A percentile compares a stretch with the other conserved stretches of the same genome.
These are phyloP conservation scores for Brachypodius melanocephalos DNA, from an alignment of 2,113 vertebrate genomes.

Conservation along the genomic window DNA sequence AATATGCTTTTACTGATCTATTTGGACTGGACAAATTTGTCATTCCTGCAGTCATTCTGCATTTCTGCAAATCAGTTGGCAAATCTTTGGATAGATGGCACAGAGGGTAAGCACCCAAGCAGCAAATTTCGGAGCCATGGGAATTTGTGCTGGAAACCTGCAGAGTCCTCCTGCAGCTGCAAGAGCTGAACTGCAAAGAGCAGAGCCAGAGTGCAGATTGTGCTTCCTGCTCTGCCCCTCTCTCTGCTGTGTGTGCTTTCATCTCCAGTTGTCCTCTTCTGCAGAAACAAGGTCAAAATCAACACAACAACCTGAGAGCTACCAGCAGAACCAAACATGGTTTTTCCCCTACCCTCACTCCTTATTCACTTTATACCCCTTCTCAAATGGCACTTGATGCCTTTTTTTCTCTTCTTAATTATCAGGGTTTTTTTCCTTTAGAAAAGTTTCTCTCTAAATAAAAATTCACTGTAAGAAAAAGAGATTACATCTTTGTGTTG, in stretches of 20 bases:
- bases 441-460: not conserved
- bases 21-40: not conserved
- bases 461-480: not conserved
- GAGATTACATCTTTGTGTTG: not conserved
- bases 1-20: not conserved
- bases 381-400: not conserved
- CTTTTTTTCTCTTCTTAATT: not conserved
- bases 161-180: not conserved
- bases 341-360: not conserved
- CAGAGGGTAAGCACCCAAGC: rapidly evolving
- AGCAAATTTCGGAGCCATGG: rapidly evolving
- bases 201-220: not conserved
- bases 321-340: not conserved
- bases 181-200: not conserved
- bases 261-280: not conserved
- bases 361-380: not conserved
- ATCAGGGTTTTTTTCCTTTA: not conserved
- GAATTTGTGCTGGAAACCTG: not conserved
- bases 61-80: not conserved
- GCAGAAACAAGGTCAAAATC: not conserved
- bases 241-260: not conserved
- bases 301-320: not conserved
- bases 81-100: not conserved
- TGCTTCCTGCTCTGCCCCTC: not conserved
- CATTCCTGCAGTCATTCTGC: not conserved